These are phyloP conservation scores for Caenorhabditis afra DNA, from an alignment of 2,888 invertebrate genomes.

Conservation along the genomic window DNA sequence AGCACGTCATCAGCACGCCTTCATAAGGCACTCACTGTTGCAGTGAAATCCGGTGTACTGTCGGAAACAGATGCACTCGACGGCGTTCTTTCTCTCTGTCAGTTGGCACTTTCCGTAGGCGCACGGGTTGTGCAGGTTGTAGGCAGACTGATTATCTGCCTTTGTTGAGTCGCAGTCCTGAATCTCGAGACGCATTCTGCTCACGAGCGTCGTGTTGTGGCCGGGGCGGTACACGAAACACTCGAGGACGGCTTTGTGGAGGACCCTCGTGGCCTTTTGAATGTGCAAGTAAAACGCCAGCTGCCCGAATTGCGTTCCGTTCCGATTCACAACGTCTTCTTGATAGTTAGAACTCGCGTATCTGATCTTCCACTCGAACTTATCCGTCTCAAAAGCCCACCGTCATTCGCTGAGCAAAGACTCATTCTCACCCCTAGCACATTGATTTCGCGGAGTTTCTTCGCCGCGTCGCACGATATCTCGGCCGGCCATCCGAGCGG, in stretches of 20 bases:
- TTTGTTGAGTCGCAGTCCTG: conserved; percentile 24
- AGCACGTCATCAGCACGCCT: neutral
- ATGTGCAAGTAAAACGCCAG: neutral
- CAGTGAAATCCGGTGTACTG: conserved; percentile 45
- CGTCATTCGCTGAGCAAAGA: neutral
- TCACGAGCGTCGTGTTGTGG: conserved; percentile 18
- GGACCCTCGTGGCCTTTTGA: neutral
- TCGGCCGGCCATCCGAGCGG: conserved; percentile 42
- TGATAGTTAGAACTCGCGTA: too few relatives aligned
- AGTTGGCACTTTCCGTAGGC: conserved; percentile 35
- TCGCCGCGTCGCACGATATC: conserved; percentile 3
- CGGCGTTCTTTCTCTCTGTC: neutral
- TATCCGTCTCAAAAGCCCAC: neutral
- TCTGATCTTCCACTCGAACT: conserved; percentile 7
- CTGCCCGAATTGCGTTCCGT: neutral
- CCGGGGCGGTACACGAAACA: conserved; percentile 8
- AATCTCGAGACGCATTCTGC: conserved; percentile 29
- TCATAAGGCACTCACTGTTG: conserved; percentile 11
- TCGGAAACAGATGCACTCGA: conserved; percentile 44
- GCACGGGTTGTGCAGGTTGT: conserved; percentile 47
- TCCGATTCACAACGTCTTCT: too few relatives aligned
- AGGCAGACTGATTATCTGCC: conserved; percentile 13
- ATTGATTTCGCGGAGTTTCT: conserved; percentile 5
- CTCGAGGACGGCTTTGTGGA: conserved; percentile 18
- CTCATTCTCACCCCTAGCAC: conserved; percentile 1